Base-by-base conservation (phyloP, 1,140 invertebrate genomes). In the Zaprionus inermis region DNA sequence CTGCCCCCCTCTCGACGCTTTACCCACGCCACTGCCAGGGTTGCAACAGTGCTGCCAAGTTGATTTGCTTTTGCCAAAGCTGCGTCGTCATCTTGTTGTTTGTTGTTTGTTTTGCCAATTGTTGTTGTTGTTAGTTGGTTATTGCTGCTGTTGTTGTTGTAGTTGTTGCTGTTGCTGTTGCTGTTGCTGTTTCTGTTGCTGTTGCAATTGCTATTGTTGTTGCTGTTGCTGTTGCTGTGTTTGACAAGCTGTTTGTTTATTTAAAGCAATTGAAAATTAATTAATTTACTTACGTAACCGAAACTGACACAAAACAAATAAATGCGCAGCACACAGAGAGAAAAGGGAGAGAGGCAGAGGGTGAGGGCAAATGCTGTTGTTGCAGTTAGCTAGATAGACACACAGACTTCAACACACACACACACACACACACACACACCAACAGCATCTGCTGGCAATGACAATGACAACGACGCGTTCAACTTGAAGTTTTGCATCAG, bases 231-330 rank as follows among this genome's bases (percentile, higher is more conserved):
- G 57, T 24, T 32, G 64, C 46, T 72, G 78, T 51, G 55, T 69
- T 55, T 88, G 83, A 72, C 72, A 77, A 70, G 68, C 70, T 86
- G 71, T 88, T 88, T 88, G 84, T 88, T 89, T 83, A 89, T 88
- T 88, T 84, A 89, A 89, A 84, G 78, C 80, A 89, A 89, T 84
- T 89, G 85, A 84, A 90, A 89, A 84, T 89, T 90, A 89, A 89
- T 90, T 89, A 89, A 89, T 89, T 89, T 90, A 90, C 84, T 89
- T 90, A 89, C 81, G 81, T 89, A 90, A 89, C 84, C 84, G 84
- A 89, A 90, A 89, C 84, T 84, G 81, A 84, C 85, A 79, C 69
- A 81, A 74, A 72, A 75, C 85, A 90, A 90, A 89, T 76, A 89
- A 90, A 84, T 83, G 80, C 63, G 73, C 81, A 72, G 54, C 65